Base-by-base conservation (phyloP, 2,888 invertebrate genomes). In the Chirona hameri region DNA sequence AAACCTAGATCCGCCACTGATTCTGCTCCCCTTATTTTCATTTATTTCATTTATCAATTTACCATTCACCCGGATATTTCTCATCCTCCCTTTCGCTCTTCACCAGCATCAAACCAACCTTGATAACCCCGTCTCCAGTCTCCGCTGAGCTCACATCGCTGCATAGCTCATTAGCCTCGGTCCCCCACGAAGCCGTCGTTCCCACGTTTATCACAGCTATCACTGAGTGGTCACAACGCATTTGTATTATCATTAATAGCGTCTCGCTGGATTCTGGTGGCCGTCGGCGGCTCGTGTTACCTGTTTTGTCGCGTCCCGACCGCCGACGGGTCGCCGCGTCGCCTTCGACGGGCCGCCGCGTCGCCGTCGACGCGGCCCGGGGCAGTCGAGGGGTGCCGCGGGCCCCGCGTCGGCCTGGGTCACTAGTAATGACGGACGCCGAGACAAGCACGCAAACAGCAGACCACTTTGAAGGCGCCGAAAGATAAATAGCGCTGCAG, bases 201-300 rank as follows among this genome's bases (percentile, higher is more conserved):
- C 76, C 76, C 76, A 76, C 76, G 76, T 76, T 76, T 24, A 27
- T 27, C 39, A 24, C 39, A 21, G 1, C n/a, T 31, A 39, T 39
- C 76, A 18, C 9, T 31, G 76, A 29, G 29, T 15, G 76, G 39
- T 39, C 76, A 39, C 39, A 27, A 1, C 76, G 39, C 76, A 21
- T 39, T 76, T 39, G 76, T 76, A 39, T 76, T 76, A 76, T 76
- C 76, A 76, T 76, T 76, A 76, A 39, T 31, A 39, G 27, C 14
- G 29, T 10, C 1, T n/a, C 29, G 69, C 29, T 12, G 76, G 1
- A 4, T 39, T 5, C 21, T 9, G 27, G 27, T 21, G 21, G 76
- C 39, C 76, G 76, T 4, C 76, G 76, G 4, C 76, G 27, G 76
- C 39, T 76, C 21, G 76, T 24, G 76, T 76, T 76, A 76, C 76